phyloP scores from a whole-genome alignment of 92 coral and sea anemone genomes.

The Paramuricea clavata region DNA sequence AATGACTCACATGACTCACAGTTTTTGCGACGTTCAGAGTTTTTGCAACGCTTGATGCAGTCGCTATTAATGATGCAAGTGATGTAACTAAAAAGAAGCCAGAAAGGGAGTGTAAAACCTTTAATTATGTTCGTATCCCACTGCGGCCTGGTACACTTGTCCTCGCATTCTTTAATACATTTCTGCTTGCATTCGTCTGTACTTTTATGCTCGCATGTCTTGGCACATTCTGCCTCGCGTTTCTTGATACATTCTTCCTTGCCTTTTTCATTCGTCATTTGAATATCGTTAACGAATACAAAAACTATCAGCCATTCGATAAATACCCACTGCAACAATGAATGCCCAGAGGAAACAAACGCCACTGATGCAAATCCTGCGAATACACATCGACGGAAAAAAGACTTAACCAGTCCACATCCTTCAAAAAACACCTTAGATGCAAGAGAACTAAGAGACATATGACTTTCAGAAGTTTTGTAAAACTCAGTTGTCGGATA shows the following conservation, averaged over 20 bases:
- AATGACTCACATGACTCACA: too few species aligned
- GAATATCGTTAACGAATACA: neutral
- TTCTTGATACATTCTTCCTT: neutral
- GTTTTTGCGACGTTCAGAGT: too few species aligned
- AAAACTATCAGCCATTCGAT: neutral
- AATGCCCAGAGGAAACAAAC: neutral
- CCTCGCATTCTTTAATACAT: too few species aligned
- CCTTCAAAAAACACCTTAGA: neutral
- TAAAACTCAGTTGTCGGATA: neutral
- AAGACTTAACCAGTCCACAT: neutral
- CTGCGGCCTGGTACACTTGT: too few species aligned
- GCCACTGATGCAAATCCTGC: neutral
- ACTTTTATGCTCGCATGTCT: too few species aligned
- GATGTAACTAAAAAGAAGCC: too few species aligned
- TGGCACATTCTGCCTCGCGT: neutral
- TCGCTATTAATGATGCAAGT: too few species aligned
- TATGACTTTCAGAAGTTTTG: neutral
- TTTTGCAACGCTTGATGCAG: too few species aligned
- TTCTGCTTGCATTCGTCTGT: too few species aligned
- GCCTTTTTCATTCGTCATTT: neutral
- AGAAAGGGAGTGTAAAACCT: too few species aligned
- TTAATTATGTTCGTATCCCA: too few species aligned
- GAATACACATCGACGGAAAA: neutral
- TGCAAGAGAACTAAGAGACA: neutral
- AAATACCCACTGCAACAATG: neutral